phyloP scores from a whole-genome alignment of 92 coral and sea anemone genomes.

The Bergia sp. region DNA sequence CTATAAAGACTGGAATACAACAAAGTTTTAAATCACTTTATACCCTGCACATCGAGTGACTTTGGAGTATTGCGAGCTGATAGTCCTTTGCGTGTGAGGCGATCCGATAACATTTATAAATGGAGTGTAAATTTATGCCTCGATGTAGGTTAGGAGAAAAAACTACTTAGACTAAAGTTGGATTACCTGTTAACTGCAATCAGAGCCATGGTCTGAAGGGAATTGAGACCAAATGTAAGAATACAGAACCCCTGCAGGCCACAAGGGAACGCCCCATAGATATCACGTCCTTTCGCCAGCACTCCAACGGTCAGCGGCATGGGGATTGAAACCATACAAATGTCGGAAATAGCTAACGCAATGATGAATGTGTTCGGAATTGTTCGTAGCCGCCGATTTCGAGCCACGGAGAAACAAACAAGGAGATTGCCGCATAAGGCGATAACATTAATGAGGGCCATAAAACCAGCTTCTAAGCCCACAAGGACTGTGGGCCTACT shows the following conservation, averaged over 20 bases:
- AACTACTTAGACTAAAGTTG: not conserved
- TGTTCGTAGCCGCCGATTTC: slow-evolving; percentile 39
- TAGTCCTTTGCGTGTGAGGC: too few relatives aligned
- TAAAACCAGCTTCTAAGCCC: slow-evolving; percentile 16
- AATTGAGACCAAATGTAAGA: slow-evolving; percentile 36
- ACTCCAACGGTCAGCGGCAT: slow-evolving; percentile 44
- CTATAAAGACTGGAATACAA: too few relatives aligned
- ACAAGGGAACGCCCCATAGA: slow-evolving; percentile 32
- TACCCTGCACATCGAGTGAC: too few relatives aligned
- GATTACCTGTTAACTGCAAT: slow-evolving; percentile 29
- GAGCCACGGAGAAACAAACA: slow-evolving; percentile 32
- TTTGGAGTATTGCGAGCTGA: too few relatives aligned
- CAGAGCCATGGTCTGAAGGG: slow-evolving; percentile 45
- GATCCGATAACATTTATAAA: too few relatives aligned
- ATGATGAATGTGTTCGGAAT: slow-evolving; percentile 41
- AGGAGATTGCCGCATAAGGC: slow-evolving; percentile 42
- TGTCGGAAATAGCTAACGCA: slow-evolving; percentile 37
- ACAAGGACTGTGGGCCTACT: not conserved
- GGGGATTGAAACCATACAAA: slow-evolving; percentile 36
- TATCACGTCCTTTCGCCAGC: slow-evolving; percentile 30
- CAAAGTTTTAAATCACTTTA: too few relatives aligned
- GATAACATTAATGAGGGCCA: slow-evolving; percentile 15
- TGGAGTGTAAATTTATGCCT: too few relatives aligned
- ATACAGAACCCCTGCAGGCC: slow-evolving; percentile 30
- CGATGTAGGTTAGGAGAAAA: too few relatives aligned